phyloP scores from a whole-genome alignment of 2,888 invertebrate genomes.

The Perizoma flavofasciatum region DNA sequence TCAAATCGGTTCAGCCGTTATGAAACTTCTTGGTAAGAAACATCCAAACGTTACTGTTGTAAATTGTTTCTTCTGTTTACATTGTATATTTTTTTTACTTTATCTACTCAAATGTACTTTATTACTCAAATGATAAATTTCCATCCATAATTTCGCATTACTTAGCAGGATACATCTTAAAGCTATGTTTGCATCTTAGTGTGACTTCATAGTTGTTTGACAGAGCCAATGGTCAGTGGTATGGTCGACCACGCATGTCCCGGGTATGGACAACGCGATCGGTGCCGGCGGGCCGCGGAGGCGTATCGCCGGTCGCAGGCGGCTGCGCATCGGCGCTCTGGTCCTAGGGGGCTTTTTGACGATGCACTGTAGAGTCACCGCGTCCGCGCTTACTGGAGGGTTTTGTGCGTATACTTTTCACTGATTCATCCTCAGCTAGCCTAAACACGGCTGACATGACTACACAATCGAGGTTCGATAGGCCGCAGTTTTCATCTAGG shows the following conservation, averaged over 20 bases:
- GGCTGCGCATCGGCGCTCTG: conserved; percentile 61
- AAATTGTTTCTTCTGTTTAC: too few species aligned
- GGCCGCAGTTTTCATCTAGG: too few species aligned
- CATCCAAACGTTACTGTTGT: too few species aligned
- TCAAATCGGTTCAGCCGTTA: too few species aligned
- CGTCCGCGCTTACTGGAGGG: conserved; percentile 65
- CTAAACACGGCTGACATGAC: too few species aligned
- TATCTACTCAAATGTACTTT: too few species aligned
- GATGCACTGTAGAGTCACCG: conserved; percentile 68
- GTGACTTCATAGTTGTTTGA: conserved; percentile 4
- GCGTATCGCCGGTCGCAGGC: conserved; percentile 54
- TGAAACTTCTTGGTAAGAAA: too few species aligned
- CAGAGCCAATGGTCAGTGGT: conserved; percentile 68
- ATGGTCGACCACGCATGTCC: conserved; percentile 69
- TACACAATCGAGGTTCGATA: too few species aligned
- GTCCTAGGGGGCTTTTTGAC: conserved; percentile 61
- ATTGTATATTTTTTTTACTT: too few species aligned
- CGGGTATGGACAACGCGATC: conserved; percentile 63
- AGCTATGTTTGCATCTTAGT: neutral
- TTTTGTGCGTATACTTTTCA: conserved; percentile 53
- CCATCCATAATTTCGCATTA: too few species aligned
- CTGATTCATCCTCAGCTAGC: neutral
- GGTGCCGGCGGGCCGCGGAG: conserved; percentile 39
- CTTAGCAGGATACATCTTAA: too few species aligned
- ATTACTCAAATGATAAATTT: too few species aligned